Percentiles rank a stretch among this genome's conserved stretches.
These are phyloP conservation scores for Cherax destructor DNA, from an alignment of 1,140 invertebrate species.

Conservation along the genomic window DNA sequence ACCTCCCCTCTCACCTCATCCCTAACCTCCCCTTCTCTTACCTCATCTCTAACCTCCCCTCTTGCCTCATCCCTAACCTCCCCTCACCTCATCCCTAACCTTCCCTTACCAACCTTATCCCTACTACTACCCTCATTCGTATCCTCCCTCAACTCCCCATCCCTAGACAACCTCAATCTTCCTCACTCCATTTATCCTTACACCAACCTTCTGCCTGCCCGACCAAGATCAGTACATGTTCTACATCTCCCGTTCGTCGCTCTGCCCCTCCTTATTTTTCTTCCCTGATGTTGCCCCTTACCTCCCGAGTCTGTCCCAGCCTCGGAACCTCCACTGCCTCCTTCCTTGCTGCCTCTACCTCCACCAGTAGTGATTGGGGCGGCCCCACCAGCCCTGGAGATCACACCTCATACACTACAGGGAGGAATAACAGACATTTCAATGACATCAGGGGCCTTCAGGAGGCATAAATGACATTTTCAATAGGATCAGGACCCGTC, in stretches of 20 bases:
- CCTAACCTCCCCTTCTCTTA: too few species aligned
- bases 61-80: background rate
- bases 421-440: conserved; percentile 9
- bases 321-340: background rate
- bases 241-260: background rate
- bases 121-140: too few species aligned
- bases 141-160: too few species aligned
- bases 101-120: too few species aligned
- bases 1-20: too few species aligned
- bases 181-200: too few species aligned
- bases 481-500: conserved; percentile 3
- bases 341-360: background rate
- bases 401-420: conserved; percentile 8
- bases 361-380: background rate
- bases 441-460: conserved; percentile 1
- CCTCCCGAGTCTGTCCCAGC: too few species aligned
- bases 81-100: too few species aligned
- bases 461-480: conserved; percentile 13
- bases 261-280: background rate
- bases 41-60: too few species aligned
- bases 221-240: too few species aligned
- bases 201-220: too few species aligned
- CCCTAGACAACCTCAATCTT: too few species aligned
- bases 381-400: background rate
- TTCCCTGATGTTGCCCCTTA: background rate